A percentile compares a stretch with the other conserved stretches of the same genome.
Evolutionary conservation across 2,113 vertebrate species (phyloP).

Genomic region (Galeopterus variegatus): DNA sequence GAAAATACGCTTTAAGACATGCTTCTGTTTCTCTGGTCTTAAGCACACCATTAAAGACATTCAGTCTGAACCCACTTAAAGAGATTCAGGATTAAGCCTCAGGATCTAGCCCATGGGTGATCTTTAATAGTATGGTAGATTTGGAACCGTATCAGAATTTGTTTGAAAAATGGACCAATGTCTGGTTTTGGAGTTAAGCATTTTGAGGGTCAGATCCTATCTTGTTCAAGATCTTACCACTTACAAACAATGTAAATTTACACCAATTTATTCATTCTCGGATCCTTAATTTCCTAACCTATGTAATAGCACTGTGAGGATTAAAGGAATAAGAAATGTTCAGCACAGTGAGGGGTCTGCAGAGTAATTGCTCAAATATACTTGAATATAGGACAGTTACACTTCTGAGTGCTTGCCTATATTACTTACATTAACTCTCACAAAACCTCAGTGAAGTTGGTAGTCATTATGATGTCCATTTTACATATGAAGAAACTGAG

Average conservation of each 20-base stretch:
- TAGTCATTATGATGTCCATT: neutral
- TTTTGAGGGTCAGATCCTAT: neutral
- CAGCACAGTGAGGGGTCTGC: neutral
- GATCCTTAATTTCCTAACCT: neutral
- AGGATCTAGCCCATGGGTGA: neutral
- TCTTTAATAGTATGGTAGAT: neutral
- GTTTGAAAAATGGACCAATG: neutral
- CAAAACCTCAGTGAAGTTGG: neutral
- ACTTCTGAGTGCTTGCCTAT: neutral
- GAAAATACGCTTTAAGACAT: conserved; percentile 44
- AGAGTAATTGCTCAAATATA: neutral
- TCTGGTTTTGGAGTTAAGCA: neutral
- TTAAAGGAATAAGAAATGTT: neutral
- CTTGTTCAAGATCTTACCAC: neutral
- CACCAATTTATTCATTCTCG: neutral
- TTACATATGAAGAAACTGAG: neutral
- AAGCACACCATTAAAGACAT: neutral
- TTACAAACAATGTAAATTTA: neutral
- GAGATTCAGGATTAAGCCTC: neutral
- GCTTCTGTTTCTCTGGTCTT: neutral
- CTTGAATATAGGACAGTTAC: too few species aligned
- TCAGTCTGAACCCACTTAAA: neutral
- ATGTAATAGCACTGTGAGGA: neutral
- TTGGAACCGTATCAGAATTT: neutral
- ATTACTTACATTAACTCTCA: neutral